Evolutionary conservation across 2,113 vertebrate genomes (phyloP), one percentile per base, ranked within the genome.

Genomic region (Climacteris rufus): DNA sequence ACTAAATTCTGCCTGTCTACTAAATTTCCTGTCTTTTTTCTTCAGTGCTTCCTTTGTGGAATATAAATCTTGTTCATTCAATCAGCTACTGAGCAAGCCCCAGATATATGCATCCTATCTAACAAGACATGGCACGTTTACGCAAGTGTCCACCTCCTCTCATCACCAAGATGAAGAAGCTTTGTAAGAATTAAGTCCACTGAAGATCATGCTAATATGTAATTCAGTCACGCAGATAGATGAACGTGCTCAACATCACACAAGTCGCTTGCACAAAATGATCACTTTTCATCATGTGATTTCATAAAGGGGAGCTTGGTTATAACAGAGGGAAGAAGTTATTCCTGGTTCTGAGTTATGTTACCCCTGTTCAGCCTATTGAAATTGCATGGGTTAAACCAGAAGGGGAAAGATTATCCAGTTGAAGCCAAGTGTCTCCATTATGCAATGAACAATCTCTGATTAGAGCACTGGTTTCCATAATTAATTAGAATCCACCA

Each of bases 401-500:
- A 83, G 78, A 75, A 86, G 10, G 39, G 31, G 19, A 87, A 94
- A 90, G 63, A 70, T 70, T 63, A 89, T 74, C 66, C 79, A 63
- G 19, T 9, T 63, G 90, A 93, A 97, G 96, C n/a, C 42, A 78
- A 89, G 77, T 50, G 66, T 82, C 81, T 59, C 60, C 42, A 56
- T 86, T 93, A 87, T 21, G 13, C 76, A 72, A 69, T 44, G 71
- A 91, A 89, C 57, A 68, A 82, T 22, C 19, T 60, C 93, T 70
- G 40, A 76, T 94, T 89, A 78, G 61, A 56, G 59, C 47, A 65
- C 18, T 49, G 59, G 64, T 93, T 31, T 53, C 90, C 87, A 94
- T 87, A 87, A 94, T 79, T 95, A 94, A 96, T 97, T 94, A 94
- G 84, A 93, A 97, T 83, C 84, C 72, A 80, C 56, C 19, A 5